Percentiles rank a stretch among this genome's conserved stretches.
These are phyloP conservation scores for Coptotermes formosanus DNA, from an alignment of 1,140 invertebrate species.

Conservation along the genomic window DNA sequence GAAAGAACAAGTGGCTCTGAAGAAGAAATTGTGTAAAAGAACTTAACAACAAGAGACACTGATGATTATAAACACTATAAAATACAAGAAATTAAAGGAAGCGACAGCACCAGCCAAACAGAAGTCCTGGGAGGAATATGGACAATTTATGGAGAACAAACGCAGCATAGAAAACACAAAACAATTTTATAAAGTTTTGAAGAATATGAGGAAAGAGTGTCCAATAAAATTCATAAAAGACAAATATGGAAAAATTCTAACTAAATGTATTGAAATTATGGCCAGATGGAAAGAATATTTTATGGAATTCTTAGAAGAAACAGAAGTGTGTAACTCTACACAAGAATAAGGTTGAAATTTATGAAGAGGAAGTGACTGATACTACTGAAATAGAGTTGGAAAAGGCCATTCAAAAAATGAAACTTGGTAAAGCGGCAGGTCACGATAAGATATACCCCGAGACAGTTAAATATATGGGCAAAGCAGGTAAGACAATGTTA, in stretches of 20 bases:
- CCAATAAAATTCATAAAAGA: not conserved
- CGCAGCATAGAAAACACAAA: no score
- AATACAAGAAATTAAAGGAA: not conserved
- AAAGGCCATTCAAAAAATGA: not conserved
- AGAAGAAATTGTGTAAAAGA: not conserved
- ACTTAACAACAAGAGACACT: not conserved
- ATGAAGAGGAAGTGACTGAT: not conserved
- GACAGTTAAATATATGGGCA: constrained; percentile 30
- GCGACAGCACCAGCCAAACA: no score
- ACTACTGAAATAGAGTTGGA: not conserved
- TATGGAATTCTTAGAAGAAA: constrained; percentile 28
- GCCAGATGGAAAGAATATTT: constrained; percentile 33
- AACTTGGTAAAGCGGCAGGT: constrained; percentile 24
- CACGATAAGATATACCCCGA: constrained; percentile 31
- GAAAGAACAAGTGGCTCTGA: not conserved
- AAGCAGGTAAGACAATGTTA: not conserved
- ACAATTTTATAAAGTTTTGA: not conserved
- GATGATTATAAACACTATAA: not conserved
- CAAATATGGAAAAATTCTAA: not conserved
- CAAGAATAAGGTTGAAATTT: not conserved
- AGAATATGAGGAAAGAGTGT: constrained; percentile 5
- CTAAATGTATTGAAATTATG: constrained; percentile 2
- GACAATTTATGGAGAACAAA: not conserved
- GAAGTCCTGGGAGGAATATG: not conserved
- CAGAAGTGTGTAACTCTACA: not conserved